Percentiles rank a stretch among this genome's conserved stretches.
Evolutionary conservation across 2,797 vertebrate genomes (phyloP).

Genomic region (Alfaro cultratus): DNA sequence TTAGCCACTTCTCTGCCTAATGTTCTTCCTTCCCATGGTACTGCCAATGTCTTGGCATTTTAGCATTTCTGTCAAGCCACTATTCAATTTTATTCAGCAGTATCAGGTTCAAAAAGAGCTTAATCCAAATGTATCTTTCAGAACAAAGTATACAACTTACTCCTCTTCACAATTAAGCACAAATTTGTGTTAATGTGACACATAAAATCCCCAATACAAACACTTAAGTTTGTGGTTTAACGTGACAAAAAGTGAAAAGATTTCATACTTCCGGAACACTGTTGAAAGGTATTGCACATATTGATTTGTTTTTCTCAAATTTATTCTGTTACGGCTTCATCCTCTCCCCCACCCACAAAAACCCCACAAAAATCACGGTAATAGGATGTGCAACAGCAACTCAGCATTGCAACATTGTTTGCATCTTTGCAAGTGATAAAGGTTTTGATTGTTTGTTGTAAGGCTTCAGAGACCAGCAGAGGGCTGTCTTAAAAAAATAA

Average conservation of each 20-base stretch:
- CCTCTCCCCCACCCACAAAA: background rate
- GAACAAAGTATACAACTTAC: background rate
- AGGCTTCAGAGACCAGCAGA: conserved; percentile 23
- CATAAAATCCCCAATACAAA: background rate
- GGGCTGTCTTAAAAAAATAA: conserved; percentile 28
- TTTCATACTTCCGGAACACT: background rate
- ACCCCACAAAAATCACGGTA: background rate
- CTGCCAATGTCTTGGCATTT: background rate
- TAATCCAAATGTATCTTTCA: background rate
- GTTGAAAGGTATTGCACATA: background rate
- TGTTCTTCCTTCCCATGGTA: background rate
- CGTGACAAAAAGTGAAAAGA: background rate
- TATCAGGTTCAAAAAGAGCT: background rate
- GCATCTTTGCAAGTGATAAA: conserved; percentile 8
- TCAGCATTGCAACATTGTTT: conserved; percentile 17
- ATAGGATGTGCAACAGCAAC: conserved; percentile 8
- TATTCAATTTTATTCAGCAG: background rate
- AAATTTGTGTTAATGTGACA: background rate
- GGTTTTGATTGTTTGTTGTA: conserved; percentile 24
- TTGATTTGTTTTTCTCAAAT: conserved; percentile 1
- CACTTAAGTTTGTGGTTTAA: background rate
- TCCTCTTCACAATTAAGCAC: background rate
- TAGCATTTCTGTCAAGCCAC: background rate
- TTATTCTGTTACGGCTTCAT: background rate
- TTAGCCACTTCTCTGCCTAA: background rate